Percentiles rank a stretch among this genome's conserved stretches.
Evolutionary conservation across 1,140 invertebrate species (phyloP).

Genomic region (Trichoplusia ni): DNA sequence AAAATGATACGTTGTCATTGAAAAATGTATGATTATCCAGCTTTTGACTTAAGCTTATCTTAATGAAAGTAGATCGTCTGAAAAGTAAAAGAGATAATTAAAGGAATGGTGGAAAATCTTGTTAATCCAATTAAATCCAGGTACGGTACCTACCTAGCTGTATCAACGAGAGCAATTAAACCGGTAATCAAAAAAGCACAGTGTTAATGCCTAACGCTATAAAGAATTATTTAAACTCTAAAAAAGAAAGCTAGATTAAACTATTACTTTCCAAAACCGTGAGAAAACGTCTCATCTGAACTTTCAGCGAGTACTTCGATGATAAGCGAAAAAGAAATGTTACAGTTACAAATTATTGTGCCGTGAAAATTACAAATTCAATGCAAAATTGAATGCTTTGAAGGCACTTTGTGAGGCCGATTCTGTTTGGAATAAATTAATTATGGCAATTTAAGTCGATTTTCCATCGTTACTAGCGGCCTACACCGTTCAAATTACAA

Average conservation of each 20-base stretch:
- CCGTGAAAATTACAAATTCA: constrained; percentile 78
- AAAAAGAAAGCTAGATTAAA: constrained; percentile 67
- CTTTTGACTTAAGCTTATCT: too few relatives aligned
- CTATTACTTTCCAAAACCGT: constrained; percentile 69
- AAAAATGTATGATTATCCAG: too few relatives aligned
- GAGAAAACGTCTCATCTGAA: constrained; percentile 65
- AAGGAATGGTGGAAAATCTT: constrained; percentile 39
- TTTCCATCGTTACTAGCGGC: constrained; percentile 60
- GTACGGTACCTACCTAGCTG: background rate
- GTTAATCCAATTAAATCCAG: background rate
- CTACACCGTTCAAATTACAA: constrained; percentile 67
- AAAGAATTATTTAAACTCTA: constrained; percentile 42
- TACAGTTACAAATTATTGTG: constrained; percentile 80
- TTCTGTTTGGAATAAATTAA: constrained; percentile 79
- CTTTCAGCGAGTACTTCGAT: constrained; percentile 45
- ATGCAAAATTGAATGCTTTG: constrained; percentile 76
- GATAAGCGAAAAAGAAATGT: constrained; percentile 54
- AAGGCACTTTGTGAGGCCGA: constrained; percentile 64
- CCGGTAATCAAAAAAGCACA: constrained; percentile 47
- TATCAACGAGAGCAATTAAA: constrained; percentile 31
- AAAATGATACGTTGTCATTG: too few relatives aligned
- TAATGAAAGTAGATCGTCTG: too few relatives aligned
- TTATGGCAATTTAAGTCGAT: constrained; percentile 72
- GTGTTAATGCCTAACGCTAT: constrained; percentile 16
- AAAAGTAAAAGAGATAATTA: too few relatives aligned